phyloP scores from a whole-genome alignment of 2,888 invertebrate genomes.

The Anthophora plumipes region DNA sequence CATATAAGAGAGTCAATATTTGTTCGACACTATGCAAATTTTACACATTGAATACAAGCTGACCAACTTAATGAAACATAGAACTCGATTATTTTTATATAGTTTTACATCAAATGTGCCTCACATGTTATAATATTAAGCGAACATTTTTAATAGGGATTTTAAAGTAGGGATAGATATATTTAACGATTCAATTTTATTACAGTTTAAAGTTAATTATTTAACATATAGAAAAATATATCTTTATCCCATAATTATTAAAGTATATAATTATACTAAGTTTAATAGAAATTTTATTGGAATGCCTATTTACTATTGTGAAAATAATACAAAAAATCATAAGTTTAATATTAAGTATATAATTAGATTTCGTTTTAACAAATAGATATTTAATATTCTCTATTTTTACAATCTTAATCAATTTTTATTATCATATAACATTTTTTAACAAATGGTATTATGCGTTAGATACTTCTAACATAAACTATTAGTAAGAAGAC shows the following conservation, averaged over 20 bases:
- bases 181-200: constrained; percentile 52
- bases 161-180: constrained; percentile 33
- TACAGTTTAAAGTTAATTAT: constrained; percentile 37
- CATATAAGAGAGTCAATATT: constrained; percentile 42
- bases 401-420: constrained; percentile 68
- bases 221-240: constrained; percentile 60
- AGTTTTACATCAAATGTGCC: neutral
- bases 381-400: constrained; percentile 61
- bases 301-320: constrained; percentile 34
- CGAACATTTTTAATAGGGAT: constrained; percentile 29
- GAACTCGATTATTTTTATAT: constrained; percentile 4
- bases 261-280: constrained; percentile 31
- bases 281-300: constrained; percentile 33
- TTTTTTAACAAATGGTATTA: constrained; percentile 70
- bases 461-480: constrained; percentile 58
- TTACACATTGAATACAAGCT: constrained; percentile 31
- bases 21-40: constrained; percentile 38
- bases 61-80: constrained; percentile 46
- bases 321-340: constrained; percentile 49
- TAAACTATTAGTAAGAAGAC: constrained; percentile 62
- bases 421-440: constrained; percentile 74
- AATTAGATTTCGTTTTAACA: constrained; percentile 58
- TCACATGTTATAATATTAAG: neutral
- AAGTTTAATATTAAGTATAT: constrained; percentile 53
- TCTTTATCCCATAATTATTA: constrained; percentile 43